Evolutionary conservation across 1,140 invertebrate species (phyloP).

Genomic region (Tetragonula clypearis): DNA sequence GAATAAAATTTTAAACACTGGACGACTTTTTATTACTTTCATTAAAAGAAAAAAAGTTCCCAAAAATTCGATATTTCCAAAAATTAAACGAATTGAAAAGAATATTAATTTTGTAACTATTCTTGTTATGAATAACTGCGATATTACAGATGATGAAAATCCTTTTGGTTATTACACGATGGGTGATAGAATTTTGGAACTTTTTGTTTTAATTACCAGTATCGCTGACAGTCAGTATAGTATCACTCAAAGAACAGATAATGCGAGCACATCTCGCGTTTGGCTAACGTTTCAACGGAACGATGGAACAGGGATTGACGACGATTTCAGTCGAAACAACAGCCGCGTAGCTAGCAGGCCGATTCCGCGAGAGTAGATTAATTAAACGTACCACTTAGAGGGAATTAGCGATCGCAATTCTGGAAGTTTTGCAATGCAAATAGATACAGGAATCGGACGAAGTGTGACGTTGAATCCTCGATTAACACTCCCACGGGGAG

Average conservation of each 20-base stretch:
- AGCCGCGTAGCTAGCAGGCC: not conserved
- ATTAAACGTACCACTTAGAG: slow-evolving; percentile 6
- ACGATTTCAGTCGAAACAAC: not conserved
- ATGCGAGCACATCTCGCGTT: not conserved
- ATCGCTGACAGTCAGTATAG: too few species aligned
- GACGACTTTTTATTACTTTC: too few species aligned
- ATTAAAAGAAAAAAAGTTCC: too few species aligned
- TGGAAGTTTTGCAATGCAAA: slow-evolving; percentile 35
- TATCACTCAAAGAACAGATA: not conserved
- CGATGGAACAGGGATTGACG: not conserved
- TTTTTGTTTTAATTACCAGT: too few species aligned
- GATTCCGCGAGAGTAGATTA: not conserved
- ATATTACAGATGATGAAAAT: too few species aligned
- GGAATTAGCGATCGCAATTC: slow-evolving; percentile 19
- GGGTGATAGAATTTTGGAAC: too few species aligned
- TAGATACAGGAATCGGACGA: slow-evolving; percentile 11
- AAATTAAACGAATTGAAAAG: too few species aligned
- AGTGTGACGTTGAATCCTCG: not conserved
- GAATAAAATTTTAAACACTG: too few species aligned
- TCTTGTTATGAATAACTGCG: too few species aligned
- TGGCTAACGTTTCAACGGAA: not conserved
- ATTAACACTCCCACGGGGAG: slow-evolving; percentile 30
- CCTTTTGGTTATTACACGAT: too few species aligned
- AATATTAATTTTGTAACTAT: too few species aligned
- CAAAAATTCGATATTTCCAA: too few species aligned